A percentile compares a stretch with the other conserved stretches of the same genome.
Evolutionary conservation across 2,113 vertebrate species (phyloP).

Genomic region (Myrmophylax atrothorax): DNA sequence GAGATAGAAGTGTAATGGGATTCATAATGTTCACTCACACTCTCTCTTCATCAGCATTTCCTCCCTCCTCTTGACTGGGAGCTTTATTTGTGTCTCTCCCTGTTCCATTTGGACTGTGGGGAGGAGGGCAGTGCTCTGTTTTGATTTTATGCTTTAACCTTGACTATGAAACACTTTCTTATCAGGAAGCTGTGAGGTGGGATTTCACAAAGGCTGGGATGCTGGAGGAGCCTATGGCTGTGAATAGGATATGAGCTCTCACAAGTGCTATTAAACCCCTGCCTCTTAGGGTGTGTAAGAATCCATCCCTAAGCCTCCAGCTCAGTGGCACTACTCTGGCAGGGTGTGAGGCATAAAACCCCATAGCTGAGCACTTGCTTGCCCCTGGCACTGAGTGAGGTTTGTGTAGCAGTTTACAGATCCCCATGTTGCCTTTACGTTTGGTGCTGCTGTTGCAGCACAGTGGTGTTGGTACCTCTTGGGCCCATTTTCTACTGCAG

Average conservation of each 20-base stretch:
- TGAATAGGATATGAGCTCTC: neutral
- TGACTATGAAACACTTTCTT: neutral
- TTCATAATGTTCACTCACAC: constrained; percentile 40
- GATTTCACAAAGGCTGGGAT: neutral
- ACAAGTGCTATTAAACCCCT: neutral
- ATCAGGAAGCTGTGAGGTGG: neutral
- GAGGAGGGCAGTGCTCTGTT: neutral
- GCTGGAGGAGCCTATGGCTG: neutral
- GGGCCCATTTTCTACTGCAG: neutral
- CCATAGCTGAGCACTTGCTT: neutral
- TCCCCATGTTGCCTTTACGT: neutral
- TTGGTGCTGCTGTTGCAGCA: neutral
- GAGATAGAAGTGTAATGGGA: constrained; percentile 59
- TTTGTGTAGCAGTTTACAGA: neutral
- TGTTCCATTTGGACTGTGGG: neutral
- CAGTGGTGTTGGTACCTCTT: neutral
- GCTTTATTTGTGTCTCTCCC: constrained; percentile 21
- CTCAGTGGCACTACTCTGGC: neutral
- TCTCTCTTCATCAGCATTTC: constrained; percentile 37
- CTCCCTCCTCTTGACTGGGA: neutral
- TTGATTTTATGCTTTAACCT: constrained; percentile 39
- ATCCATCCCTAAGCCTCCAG: neutral
- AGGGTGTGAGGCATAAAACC: neutral
- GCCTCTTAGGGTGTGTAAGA: neutral
- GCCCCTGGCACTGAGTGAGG: neutral